These are phyloP conservation scores for Mesembrinibis cayennensis DNA, from an alignment of 2,113 vertebrate species.

Conservation along the genomic window DNA sequence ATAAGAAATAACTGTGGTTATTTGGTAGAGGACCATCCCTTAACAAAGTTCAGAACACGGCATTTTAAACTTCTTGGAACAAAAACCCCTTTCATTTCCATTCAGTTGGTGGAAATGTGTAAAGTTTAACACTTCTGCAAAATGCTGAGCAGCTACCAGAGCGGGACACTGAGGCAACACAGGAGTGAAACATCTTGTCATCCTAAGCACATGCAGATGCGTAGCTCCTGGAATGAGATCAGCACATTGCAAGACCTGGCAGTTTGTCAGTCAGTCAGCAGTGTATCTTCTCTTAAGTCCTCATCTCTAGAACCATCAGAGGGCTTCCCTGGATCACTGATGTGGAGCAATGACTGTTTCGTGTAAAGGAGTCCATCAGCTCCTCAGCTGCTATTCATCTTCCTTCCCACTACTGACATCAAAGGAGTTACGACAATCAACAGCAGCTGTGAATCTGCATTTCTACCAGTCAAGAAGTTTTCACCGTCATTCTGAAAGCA, in stretches of 20 bases:
- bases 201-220: background rate
- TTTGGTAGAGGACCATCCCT: background rate
- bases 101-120: background rate
- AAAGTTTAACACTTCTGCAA: background rate
- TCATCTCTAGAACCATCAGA: background rate
- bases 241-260: background rate
- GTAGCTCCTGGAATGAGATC: background rate
- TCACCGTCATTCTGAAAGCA: conserved; percentile 7
- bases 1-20: background rate
- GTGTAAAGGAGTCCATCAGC: background rate
- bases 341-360: background rate
- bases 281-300: background rate
- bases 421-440: conserved; percentile 37
- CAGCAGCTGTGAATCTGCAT: conserved; percentile 49
- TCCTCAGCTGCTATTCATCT: conserved; percentile 32
- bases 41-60: background rate
- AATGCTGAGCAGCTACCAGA: background rate
- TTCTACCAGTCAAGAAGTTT: background rate
- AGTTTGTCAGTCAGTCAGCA: background rate
- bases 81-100: background rate
- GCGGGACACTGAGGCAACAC: fast-evolving
- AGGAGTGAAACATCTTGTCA: background rate
- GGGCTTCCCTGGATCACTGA: background rate
- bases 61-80: background rate
- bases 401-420: conserved; percentile 40